Percentiles rank a stretch among this genome's conserved stretches.
Conservation (phyloP, 2,797 vertebrate genomes). For the Trachops cirrhosus region DNA sequence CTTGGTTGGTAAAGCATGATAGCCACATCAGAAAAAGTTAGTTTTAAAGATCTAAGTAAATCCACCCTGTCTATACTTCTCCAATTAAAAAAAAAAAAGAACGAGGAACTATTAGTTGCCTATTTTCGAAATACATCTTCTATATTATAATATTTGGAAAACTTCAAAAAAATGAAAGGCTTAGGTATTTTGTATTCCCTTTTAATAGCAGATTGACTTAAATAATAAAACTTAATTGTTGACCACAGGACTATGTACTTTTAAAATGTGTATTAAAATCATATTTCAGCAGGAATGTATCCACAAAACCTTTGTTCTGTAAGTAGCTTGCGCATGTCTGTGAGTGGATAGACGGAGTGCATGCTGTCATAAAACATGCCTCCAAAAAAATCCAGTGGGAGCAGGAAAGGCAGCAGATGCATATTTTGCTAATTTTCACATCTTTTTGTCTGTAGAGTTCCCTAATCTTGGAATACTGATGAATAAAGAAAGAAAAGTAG, state of each 20-base stretch:
- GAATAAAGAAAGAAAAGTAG: not conserved
- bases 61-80: not conserved
- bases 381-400: not conserved
- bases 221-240: conserved; percentile 15
- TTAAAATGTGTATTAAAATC: not conserved
- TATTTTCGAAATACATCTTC: not conserved
- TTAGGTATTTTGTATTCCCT: not conserved
- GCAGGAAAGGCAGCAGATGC: not conserved
- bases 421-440: not conserved
- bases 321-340: not conserved
- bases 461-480: not conserved
- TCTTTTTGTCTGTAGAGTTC: not conserved
- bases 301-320: not conserved
- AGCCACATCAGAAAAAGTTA: not conserved
- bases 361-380: not conserved
- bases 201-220: not conserved
- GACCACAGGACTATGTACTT: not conserved
- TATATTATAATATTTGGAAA: not conserved
- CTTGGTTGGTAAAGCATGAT: not conserved
- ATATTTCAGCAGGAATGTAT: not conserved
- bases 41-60: conserved; percentile 6
- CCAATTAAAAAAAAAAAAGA: not conserved
- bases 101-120: not conserved
- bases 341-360: not conserved
- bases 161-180: not conserved